A percentile compares a stretch with the other conserved stretches of the same genome.
phyloP scores from a whole-genome alignment of 2,888 invertebrate species.

The Scrobipalpa atriplicella region DNA sequence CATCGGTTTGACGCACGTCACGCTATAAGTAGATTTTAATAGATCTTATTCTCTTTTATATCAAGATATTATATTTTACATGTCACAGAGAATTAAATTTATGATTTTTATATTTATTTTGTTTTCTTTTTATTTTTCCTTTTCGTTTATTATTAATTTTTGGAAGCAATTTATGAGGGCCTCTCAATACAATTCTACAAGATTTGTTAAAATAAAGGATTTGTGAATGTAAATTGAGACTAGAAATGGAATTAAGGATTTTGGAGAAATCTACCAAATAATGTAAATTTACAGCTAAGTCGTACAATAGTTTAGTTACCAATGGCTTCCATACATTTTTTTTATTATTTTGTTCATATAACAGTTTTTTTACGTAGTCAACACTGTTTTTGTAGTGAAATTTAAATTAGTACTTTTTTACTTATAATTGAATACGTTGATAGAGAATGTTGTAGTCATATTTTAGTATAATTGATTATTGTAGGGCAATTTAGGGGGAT shows the following conservation, averaged over 20 bases:
- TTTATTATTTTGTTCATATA: slow-evolving; percentile 23
- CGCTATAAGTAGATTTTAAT: slow-evolving; percentile 75
- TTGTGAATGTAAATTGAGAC: slow-evolving; percentile 64
- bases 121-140: slow-evolving; percentile 51
- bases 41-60: slow-evolving; percentile 68
- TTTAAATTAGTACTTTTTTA: slow-evolving; percentile 41
- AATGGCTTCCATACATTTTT: slow-evolving; percentile 30
- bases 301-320: slow-evolving; percentile 29
- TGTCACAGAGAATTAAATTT: slow-evolving; percentile 78
- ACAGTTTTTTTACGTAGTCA: slow-evolving; percentile 30
- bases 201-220: slow-evolving; percentile 48
- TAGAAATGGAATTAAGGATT: slow-evolving; percentile 46
- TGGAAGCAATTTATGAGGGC: slow-evolving; percentile 20
- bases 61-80: slow-evolving; percentile 69
- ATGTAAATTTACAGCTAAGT: slow-evolving; percentile 29
- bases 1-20: slow-evolving; percentile 59
- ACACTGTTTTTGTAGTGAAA: slow-evolving; percentile 37
- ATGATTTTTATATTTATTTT: slow-evolving; percentile 68
- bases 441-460: slow-evolving; percentile 52
- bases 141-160: slow-evolving; percentile 39
- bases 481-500: slow-evolving; percentile 32
- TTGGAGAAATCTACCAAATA: slow-evolving; percentile 44
- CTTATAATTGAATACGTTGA: slow-evolving; percentile 50
- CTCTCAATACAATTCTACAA: slow-evolving; percentile 11
- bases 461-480: slow-evolving; percentile 43